phyloP scores from a whole-genome alignment of 2,797 vertebrate genomes.

The Sebastes matsubarae region DNA sequence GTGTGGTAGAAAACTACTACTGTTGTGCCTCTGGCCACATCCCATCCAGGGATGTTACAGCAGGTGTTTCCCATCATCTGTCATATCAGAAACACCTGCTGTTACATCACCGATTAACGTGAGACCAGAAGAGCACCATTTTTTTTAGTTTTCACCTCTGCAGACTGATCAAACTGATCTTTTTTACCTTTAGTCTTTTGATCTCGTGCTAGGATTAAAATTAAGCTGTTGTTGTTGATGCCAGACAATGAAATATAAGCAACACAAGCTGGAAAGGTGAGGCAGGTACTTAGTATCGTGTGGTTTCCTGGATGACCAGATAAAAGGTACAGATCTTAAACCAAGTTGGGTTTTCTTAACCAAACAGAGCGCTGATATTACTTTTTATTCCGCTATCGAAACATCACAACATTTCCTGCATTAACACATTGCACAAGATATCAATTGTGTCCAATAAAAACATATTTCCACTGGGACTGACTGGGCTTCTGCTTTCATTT shows the following conservation, averaged over 20 bases:
- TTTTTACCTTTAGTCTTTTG: background rate
- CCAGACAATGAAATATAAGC: background rate
- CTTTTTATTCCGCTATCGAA: background rate
- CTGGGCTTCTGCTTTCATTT: background rate
- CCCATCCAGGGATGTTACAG: constrained; percentile 6
- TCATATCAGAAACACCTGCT: constrained; percentile 26
- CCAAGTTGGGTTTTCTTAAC: background rate
- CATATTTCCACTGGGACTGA: background rate
- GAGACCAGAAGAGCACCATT: background rate
- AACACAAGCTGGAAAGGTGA: background rate
- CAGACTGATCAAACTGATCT: background rate
- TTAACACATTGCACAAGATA: background rate
- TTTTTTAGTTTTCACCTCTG: background rate
- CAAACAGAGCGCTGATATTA: background rate
- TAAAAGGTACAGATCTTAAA: background rate
- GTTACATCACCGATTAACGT: background rate
- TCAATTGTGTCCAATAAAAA: background rate
- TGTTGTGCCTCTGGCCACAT: constrained; percentile 14
- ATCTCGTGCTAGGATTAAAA: background rate
- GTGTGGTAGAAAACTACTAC: background rate
- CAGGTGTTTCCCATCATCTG: constrained; percentile 42
- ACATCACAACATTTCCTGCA: background rate
- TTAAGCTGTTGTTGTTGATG: background rate
- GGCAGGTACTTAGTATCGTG: background rate
- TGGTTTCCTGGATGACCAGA: background rate